Percentiles rank a stretch among this genome's conserved stretches.
These are phyloP conservation scores for Andinoacara biseriatus DNA, from an alignment of 2,113 vertebrate genomes.

Conservation along the genomic window DNA sequence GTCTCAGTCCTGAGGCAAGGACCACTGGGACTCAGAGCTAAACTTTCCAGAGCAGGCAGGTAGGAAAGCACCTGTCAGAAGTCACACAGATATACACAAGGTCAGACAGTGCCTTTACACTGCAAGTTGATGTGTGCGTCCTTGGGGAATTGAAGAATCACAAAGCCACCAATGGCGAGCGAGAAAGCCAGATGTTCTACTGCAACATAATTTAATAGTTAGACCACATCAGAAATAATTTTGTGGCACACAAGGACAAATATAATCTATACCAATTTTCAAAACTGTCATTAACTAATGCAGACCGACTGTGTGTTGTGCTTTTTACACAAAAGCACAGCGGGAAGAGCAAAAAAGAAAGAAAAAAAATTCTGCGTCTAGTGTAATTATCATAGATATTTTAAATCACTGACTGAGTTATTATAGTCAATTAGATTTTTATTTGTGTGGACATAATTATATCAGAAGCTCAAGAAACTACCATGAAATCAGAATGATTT, in stretches of 20 bases:
- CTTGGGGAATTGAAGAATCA: constrained; percentile 17
- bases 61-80: constrained; percentile 89
- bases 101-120: constrained; percentile 16
- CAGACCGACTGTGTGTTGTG: constrained; percentile 21
- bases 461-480: background rate
- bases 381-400: background rate
- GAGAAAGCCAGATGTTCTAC: constrained; percentile 53
- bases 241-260: constrained; percentile 5
- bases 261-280: constrained; percentile 9
- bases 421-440: background rate
- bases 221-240: constrained; percentile 6
- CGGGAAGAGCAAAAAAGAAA: background rate
- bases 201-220: constrained; percentile 16
- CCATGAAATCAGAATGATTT: background rate
- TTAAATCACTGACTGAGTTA: background rate
- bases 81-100: constrained; percentile 40
- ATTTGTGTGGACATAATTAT: background rate
- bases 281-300: constrained; percentile 23
- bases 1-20: constrained; percentile 70
- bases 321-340: background rate
- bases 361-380: background rate
- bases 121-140: constrained; percentile 23
- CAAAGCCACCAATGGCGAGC: constrained; percentile 13
- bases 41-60: constrained; percentile 82
- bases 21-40: constrained; percentile 65